Evolutionary conservation across 2,113 vertebrate genomes (phyloP), one percentile per base, ranked within the genome.

Genomic region (Geococcyx californianus): DNA sequence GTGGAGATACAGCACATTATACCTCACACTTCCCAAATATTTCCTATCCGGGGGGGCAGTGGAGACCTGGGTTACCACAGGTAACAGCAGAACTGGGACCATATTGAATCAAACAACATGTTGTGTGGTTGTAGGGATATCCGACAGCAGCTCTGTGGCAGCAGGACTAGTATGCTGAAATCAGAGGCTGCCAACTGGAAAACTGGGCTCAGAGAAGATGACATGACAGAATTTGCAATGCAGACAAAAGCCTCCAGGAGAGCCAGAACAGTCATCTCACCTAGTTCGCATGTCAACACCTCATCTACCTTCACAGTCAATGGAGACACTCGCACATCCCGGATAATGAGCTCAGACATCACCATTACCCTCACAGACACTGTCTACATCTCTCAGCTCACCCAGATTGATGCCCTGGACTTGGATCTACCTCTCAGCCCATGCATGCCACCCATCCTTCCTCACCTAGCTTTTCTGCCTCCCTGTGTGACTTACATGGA

Each of bases 401-500:
- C 16, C 12, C 11, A 59, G 3, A 12, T 13, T 2, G 4, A 28
- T 70, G 29, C 4, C 60, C 47, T 72, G 56, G 38, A 23, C 60
- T 63, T 58, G 16, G 69, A 67, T 45, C 29, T n/a, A 42, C 42
- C 28, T 45, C 36, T 36, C 47, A 82, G 15, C 8, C 40, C 3
- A 1, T n/a, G n/a, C 3, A 1, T n/a, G n/a, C 3, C 31, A 40
- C 26, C 59, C 42, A 63, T 3, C 13, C 47, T 14, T 78, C 9
- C 56, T 73, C 58, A 60, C 18, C 18, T 58, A 90, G 31, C 4
- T 66, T 34, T 70, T 34, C 72, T 58, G 18, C 10, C 11, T 73
- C 44, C 28, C 2, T 1, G 1, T 8, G 14, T 12, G 59, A 73
- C 40, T 19, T 2, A 1, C 2, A 5, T 0, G 1, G 29, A 3